Base-by-base conservation (phyloP, 2,797 vertebrate genomes). In the Chaetophractus vellerosus region DNA sequence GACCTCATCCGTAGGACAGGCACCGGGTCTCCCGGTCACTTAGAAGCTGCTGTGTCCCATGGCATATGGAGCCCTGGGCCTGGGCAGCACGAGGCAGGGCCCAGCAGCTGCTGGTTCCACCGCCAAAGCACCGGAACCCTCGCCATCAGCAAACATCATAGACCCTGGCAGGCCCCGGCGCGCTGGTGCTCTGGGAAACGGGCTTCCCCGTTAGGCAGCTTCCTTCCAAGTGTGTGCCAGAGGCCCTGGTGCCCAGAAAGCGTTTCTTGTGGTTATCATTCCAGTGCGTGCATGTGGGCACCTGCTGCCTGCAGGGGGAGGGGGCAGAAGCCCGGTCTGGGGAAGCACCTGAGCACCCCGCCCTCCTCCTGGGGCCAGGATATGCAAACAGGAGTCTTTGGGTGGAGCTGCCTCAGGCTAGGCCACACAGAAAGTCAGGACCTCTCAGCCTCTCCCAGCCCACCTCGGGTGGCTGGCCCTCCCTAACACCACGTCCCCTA, bases 381-480 rank as follows among this genome's bases (percentile, higher is more conserved):
- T 4, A 10, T 31, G 9, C 41, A 38, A 63, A 63, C 23, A 24
- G 68, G 38, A 55, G 63, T 11, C 71, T 76, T n/a, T 38, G 74
- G 41, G 24, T 23, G 10, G 14, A 7, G n/a, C 24, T 23, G 15
- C 36, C 55, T 50, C 5, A 0, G 71, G 7, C n/a, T n/a, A n/a
- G n/a, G n/a, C n/a, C n/a, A n/a, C n/a, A n/a, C n/a, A 23, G 12
- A 52, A 45, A 45, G 41, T 5, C 41, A 45, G 52, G 52, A n/a
- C 52, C 52, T 19, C 64, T 45, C 78, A 19, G 0, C 59, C 48
- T 3, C 45, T 48, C 45, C 5, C 28, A 9, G 11, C 16, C 80
- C 19, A 5, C 4, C 0, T 2, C 3, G 0, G 19, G 28, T 4
- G 38, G 14, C 72, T 38, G 3, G 0, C 28, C 45, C 33, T 63